A percentile compares a stretch with the other conserved stretches of the same genome.
Conservation (phyloP, 2,888 invertebrate species). For the Athalia circularis region DNA sequence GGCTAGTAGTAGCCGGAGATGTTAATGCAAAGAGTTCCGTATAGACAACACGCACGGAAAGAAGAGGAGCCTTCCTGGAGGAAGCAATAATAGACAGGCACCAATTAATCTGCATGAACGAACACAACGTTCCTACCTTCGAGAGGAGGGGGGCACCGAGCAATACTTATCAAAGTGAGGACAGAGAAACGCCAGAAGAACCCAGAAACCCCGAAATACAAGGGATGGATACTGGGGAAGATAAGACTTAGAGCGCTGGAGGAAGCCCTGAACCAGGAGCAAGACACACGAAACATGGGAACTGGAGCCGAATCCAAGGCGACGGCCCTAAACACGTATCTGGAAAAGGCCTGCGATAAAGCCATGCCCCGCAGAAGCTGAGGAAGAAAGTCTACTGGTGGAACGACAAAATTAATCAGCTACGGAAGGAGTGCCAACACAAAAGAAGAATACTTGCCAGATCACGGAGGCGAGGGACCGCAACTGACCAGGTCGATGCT, state of each 20-base stretch:
- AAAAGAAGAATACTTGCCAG: not conserved
- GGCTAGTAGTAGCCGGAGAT: not conserved
- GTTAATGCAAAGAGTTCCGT: not conserved
- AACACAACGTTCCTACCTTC: not conserved
- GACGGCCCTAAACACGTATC: not conserved
- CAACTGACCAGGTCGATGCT: not conserved
- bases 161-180: no score
- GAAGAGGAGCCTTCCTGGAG: not conserved
- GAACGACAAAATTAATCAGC: not conserved
- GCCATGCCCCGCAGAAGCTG: not conserved
- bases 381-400: conserved; percentile 3
- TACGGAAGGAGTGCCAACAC: not conserved
- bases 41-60: not conserved
- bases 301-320: not conserved
- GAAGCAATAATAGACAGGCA: not conserved
- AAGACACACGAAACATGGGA: no score
- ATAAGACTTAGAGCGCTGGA: no score
- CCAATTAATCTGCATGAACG: not conserved
- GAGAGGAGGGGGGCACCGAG: not conserved
- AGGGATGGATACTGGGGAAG: no score
- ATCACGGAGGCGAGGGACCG: not conserved
- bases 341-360: not conserved
- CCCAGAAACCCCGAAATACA: no score
- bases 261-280: no score
- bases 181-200: no score